Evolutionary conservation across 2,797 vertebrate genomes (phyloP).

Genomic region (Tokudaia tokunoshimensis): DNA sequence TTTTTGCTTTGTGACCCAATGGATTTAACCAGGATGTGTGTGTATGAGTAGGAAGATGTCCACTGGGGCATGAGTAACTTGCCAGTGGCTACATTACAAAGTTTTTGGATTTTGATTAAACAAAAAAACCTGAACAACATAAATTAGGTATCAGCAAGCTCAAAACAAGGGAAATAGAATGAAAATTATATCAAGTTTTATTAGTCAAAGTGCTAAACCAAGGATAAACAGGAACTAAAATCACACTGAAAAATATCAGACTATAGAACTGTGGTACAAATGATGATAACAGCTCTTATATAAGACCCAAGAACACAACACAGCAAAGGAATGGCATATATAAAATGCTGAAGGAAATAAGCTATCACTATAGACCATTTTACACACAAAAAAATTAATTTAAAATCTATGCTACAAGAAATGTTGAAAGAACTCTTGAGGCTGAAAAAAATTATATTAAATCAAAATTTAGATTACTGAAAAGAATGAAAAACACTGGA

Average conservation of each 20-base stretch:
- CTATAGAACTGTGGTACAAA: neutral
- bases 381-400: neutral
- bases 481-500: neutral
- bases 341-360: slow-evolving; percentile 15
- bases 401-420: neutral
- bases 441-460: neutral
- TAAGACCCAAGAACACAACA: neutral
- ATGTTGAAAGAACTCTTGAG: slow-evolving; percentile 22
- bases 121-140: neutral
- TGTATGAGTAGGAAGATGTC: neutral
- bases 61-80: neutral
- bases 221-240: slow-evolving; percentile 11
- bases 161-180: neutral
- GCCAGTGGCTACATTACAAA: neutral
- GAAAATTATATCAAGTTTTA: neutral
- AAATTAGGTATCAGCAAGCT: neutral
- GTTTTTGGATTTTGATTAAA: neutral
- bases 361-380: neutral
- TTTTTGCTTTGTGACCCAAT: neutral
- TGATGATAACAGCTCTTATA: neutral
- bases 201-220: slow-evolving; percentile 25
- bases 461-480: neutral
- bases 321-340: neutral
- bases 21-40: neutral
- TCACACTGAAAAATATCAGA: neutral